phyloP scores from a whole-genome alignment of 2,113 vertebrate genomes.

The Ancistrus triradiatus region DNA sequence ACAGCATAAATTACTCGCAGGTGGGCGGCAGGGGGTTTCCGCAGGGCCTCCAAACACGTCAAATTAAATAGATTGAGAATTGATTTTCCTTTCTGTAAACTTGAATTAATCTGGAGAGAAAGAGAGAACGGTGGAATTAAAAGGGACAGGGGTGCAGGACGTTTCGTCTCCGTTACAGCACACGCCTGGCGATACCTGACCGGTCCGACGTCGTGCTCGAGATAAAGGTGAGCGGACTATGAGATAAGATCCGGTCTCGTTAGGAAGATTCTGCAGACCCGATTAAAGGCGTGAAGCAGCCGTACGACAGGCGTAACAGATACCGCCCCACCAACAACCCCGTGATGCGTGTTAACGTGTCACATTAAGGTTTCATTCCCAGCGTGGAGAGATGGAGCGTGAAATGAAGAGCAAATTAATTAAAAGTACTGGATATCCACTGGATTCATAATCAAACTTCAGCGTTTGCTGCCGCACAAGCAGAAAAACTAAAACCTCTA shows the following conservation, averaged over 20 bases:
- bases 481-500: too few relatives aligned
- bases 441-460: neutral
- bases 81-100: slow-evolving; percentile 38
- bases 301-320: slow-evolving; percentile 25
- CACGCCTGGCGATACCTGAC: slow-evolving; percentile 18
- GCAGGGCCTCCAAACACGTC: slow-evolving; percentile 51
- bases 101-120: slow-evolving; percentile 12
- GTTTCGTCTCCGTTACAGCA: too few relatives aligned
- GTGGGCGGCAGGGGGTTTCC: slow-evolving; percentile 46
- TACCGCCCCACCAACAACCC: neutral
- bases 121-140: slow-evolving; percentile 10
- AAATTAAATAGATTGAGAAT: slow-evolving; percentile 60
- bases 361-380: slow-evolving; percentile 6
- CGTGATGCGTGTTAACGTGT: slow-evolving; percentile 4
- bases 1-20: slow-evolving; percentile 61
- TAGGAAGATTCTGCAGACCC: slow-evolving; percentile 38
- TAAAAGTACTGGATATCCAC: neutral
- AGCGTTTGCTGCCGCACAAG: too few relatives aligned
- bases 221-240: too few relatives aligned
- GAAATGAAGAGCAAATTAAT: slow-evolving; percentile 5
- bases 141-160: neutral
- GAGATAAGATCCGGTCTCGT: slow-evolving; percentile 43
- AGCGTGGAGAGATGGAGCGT: neutral
- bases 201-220: slow-evolving; percentile 35
- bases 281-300: slow-evolving; percentile 36